Base-by-base conservation (phyloP, 2,113 vertebrate genomes). In the Arvicanthis niloticus region DNA sequence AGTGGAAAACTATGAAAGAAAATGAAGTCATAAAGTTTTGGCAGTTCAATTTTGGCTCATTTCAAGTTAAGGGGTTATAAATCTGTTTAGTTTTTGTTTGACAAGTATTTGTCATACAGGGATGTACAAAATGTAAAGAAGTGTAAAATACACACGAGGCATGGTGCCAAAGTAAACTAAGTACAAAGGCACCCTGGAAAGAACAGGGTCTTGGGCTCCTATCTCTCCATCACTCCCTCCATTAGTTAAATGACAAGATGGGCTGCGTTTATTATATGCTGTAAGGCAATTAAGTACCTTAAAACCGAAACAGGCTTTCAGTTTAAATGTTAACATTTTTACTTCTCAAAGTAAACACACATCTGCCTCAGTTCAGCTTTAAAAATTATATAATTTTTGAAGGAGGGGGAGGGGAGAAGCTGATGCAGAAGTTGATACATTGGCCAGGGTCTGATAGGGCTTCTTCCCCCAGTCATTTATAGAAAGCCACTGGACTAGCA, bases 21-120 rank as follows among this genome's bases (percentile, higher is more conserved):
- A 98, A 98, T 98, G 98, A 98, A 98, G 98, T 98, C 98, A 98
- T 98, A 98, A 98, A 98, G 98, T 98, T 98, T 98, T 98, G 98
- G 98, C 98, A 98, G 98, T 95, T 96, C 98, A 98, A 98, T 97
- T 96, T 98, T 97, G 98, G 97, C 98, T 98, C 98, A 97, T 98
- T 98, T 97, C 97, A 96, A 98, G 98, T 56, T 92, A 97, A 98
- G 98, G 91, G 91, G 97, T 98, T 98, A 98, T 98, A 99, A 99
- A 99, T 98, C 98, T 98, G 98, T 98, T 98, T 94, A 75, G 98
- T 96, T 98, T 98, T 98, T 98, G 98, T 98, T 98, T 99, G 98
- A 99, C 98, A 99, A 98, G 98, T 96, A 97, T 98, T 99, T 99
- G 98, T 99, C 98, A 99, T 97, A 98, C 98, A 92, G 72, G 72